A percentile compares a stretch with the other conserved stretches of the same genome.
phyloP scores from a whole-genome alignment of 1,140 invertebrate genomes.

The Melanaphis sacchari region DNA sequence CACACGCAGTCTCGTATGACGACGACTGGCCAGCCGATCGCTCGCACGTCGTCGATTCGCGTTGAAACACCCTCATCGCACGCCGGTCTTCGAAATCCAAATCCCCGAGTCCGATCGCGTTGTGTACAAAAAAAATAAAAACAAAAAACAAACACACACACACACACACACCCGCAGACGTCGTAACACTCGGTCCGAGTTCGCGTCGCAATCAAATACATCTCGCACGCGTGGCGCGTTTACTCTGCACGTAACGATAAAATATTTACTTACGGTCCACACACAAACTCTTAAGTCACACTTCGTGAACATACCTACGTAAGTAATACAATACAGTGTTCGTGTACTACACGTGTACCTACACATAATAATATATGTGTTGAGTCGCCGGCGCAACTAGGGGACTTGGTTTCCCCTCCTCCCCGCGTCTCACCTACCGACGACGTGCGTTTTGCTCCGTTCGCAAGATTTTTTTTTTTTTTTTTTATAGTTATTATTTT shows the following conservation, averaged over 20 bases:
- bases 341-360: background rate
- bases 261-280: background rate
- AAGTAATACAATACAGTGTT: background rate
- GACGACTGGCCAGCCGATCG: background rate
- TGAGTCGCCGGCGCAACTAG: background rate
- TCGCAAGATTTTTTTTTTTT: too few species aligned
- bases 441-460: too few species aligned
- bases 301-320: background rate
- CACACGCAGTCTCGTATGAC: slow-evolving; percentile 24
- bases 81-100: background rate
- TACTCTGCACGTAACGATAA: background rate
- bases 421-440: too few species aligned
- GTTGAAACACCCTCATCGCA: background rate
- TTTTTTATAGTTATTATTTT: too few species aligned
- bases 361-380: too few species aligned
- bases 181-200: background rate
- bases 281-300: background rate
- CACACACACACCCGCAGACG: background rate
- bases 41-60: background rate
- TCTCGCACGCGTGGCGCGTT: background rate
- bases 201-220: background rate
- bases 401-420: too few species aligned
- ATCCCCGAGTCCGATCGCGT: background rate
- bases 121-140: background rate
- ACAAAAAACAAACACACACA: too few species aligned